Evolutionary conservation across 2,888 invertebrate species (phyloP).

Genomic region (Cephonodes hylas): DNA sequence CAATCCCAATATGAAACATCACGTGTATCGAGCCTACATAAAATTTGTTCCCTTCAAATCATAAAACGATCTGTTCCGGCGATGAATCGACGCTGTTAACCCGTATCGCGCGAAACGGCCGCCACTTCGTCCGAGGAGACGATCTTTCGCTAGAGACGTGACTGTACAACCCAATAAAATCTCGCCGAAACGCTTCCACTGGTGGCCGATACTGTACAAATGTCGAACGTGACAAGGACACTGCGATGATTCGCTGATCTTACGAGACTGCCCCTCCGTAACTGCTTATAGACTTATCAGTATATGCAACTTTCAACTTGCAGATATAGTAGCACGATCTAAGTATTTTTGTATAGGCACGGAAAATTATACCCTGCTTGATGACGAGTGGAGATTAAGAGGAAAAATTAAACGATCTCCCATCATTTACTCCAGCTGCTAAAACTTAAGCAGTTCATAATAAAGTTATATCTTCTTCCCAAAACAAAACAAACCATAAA

Average conservation of each 20-base stretch:
- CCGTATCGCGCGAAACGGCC: slow-evolving; percentile 60
- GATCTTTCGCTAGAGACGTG: slow-evolving; percentile 68
- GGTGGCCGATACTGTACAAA: slow-evolving; percentile 57
- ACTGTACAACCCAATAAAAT: slow-evolving; percentile 71
- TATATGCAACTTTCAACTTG: background rate
- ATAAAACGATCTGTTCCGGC: slow-evolving; percentile 67
- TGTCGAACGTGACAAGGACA: slow-evolving; percentile 55
- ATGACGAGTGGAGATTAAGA: too few species aligned
- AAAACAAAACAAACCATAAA: background rate
- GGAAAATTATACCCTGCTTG: too few species aligned
- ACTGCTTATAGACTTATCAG: background rate
- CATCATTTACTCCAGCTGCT: background rate
- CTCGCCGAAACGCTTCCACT: slow-evolving; percentile 49
- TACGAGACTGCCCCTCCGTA: background rate
- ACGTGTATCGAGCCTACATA: slow-evolving; percentile 38
- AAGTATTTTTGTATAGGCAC: background rate
- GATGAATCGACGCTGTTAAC: slow-evolving; percentile 65
- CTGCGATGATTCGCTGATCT: slow-evolving; percentile 27
- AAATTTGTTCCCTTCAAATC: slow-evolving; percentile 56
- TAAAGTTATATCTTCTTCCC: background rate
- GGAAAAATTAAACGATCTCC: too few species aligned
- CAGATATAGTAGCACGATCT: background rate
- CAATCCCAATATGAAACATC: slow-evolving; percentile 19
- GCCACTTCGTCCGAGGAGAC: slow-evolving; percentile 54
- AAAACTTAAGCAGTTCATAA: background rate